Base-by-base conservation (phyloP, 2,113 vertebrate species). In the Corvus moneduloides region DNA sequence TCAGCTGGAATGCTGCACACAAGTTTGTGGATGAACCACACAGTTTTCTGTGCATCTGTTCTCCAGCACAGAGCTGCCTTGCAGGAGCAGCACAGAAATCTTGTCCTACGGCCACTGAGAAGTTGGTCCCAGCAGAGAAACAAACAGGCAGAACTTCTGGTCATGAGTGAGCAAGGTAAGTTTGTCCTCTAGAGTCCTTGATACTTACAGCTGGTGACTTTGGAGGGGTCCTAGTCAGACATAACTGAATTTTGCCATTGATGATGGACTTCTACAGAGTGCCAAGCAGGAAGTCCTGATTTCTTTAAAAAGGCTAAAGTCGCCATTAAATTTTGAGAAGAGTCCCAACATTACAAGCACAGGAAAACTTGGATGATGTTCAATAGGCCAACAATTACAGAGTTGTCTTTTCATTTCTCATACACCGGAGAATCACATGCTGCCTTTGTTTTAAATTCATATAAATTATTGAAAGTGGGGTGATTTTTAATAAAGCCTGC, bases 41-140 rank as follows among this genome's bases (percentile, higher is more conserved):
- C 6, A 3, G 24, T 71, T 69, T 76, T 28, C 68, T 51, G 39
- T 59, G 35, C 54, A 35, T 51, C 80, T 66, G 21, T 20, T 87
- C 39, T 68, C 27, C 72, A 49, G 41, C 32, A 7, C 39, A 43
- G 52, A 75, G 56, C 32, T 68, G 72, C 46, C 39, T 21, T 16
- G 26, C 37, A 77, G 35, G 35, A 54, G 24, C 72, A 35, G 64
- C 52, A n/a, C 41, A 67, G 35, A 59, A 81, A 71, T 63, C n/a
- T 12, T 2, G 0, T 58, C 80, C 33, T 55, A 8, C 0, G 0
- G 24, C 16, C 2, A 2, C 73, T 76, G 16, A 16, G 19, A 61
- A 66, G 46, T 35, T 6, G 6, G 19, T 79, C 24, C 44, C 27
- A 79, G 54, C 4, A 3, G 62, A 80, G 23, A 55, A 48, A 27